These are phyloP conservation scores for Diorhabda sublineata DNA, from an alignment of 1,140 invertebrate genomes.

Conservation along the genomic window DNA sequence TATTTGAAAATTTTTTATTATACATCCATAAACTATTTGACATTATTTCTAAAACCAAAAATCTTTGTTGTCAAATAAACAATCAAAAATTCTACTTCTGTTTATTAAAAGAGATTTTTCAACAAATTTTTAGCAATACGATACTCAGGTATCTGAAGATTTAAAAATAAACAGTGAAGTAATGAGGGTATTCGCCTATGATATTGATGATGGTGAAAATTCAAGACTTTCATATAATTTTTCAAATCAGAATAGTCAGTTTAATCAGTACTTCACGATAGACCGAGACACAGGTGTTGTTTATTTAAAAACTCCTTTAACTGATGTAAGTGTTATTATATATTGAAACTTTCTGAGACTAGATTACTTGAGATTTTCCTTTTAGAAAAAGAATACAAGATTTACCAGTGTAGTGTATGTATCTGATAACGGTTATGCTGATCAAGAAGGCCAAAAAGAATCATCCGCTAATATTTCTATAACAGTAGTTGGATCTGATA, in stretches of 20 bases:
- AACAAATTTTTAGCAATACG: conserved; percentile 59
- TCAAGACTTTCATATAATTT: conserved; percentile 62
- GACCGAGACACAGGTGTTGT: conserved; percentile 75
- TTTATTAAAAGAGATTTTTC: conserved; percentile 25
- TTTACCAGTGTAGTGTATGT: conserved; percentile 49
- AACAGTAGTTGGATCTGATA: conserved; percentile 79
- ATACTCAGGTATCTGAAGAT: conserved; percentile 72
- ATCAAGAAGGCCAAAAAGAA: conserved; percentile 50
- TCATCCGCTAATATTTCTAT: conserved; percentile 71
- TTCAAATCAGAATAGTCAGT: conserved; percentile 40
- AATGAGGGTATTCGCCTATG: conserved; percentile 83
- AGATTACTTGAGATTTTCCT: conserved; percentile 24
- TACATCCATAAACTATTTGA: too few species aligned
- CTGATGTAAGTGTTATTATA: conserved; percentile 18
- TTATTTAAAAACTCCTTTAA: conserved; percentile 59
- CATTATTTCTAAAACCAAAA: too few species aligned
- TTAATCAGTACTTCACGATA: conserved; percentile 72
- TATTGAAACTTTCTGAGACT: background rate
- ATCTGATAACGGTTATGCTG: conserved; percentile 61
- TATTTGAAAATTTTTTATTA: background rate
- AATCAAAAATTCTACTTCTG: conserved; percentile 15
- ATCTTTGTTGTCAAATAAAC: too few species aligned
- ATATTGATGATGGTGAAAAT: conserved; percentile 83
- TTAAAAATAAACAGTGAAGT: conserved; percentile 64
- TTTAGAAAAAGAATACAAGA: conserved; percentile 60